Evolutionary conservation across 1,140 invertebrate species (phyloP).

Genomic region (Procambarus virginalis): DNA sequence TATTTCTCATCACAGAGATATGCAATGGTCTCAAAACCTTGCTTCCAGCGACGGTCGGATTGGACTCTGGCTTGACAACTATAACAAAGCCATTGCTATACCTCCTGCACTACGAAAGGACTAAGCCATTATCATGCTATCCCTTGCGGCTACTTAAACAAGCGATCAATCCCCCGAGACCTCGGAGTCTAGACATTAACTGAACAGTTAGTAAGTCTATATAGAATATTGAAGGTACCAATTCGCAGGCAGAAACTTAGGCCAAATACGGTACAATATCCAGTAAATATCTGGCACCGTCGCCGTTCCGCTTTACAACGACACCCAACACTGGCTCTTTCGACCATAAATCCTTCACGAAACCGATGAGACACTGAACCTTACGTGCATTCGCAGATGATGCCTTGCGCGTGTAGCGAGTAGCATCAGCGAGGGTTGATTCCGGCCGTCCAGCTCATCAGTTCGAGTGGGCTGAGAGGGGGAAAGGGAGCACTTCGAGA

Average conservation of each 20-base stretch:
- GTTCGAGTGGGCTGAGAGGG: background rate
- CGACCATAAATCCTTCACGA: background rate
- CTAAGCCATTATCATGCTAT: constrained; percentile 8
- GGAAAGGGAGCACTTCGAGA: background rate
- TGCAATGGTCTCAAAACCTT: background rate
- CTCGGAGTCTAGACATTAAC: background rate
- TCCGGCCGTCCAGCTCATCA: constrained; percentile 34
- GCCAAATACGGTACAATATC: constrained; percentile 9
- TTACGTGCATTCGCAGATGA: background rate
- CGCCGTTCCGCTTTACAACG: background rate
- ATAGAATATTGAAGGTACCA: background rate
- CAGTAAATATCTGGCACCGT: background rate
- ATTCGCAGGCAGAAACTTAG: background rate
- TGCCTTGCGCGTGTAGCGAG: background rate
- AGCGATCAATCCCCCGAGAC: background rate
- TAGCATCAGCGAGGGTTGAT: constrained; percentile 3
- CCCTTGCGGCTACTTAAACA: background rate
- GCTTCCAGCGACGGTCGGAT: background rate
- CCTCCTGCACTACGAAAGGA: background rate
- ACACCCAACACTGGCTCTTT: background rate
- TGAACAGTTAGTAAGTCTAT: background rate
- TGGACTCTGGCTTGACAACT: background rate
- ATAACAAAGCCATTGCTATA: background rate
- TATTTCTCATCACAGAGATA: background rate
- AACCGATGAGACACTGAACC: background rate